phyloP scores from a whole-genome alignment of 2,797 vertebrate genomes.

The Channa striata region DNA sequence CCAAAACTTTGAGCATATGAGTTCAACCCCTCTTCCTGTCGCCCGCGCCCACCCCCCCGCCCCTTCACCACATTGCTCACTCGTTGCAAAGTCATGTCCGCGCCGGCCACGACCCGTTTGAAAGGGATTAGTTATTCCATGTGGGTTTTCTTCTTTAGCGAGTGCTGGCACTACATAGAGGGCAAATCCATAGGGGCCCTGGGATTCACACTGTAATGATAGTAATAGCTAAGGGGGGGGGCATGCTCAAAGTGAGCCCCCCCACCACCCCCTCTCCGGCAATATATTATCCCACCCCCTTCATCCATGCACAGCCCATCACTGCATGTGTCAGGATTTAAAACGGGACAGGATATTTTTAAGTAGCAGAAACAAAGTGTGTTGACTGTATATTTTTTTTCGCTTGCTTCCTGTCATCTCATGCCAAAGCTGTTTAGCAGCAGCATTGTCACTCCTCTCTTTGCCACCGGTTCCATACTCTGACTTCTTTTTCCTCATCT shows the following conservation, averaged over 20 bases:
- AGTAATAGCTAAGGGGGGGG: conserved; percentile 72
- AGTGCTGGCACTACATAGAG: conserved; percentile 76
- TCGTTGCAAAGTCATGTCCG: conserved; percentile 81
- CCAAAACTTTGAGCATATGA: conserved; percentile 78
- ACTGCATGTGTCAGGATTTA: conserved; percentile 77
- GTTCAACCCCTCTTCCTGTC: conserved; percentile 60
- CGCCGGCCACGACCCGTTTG: conserved; percentile 72
- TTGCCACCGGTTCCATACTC: conserved; percentile 71
- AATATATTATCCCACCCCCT: conserved; percentile 62
- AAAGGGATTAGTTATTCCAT: conserved; percentile 81
- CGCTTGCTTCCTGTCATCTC: conserved; percentile 82
- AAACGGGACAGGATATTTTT: conserved; percentile 84
- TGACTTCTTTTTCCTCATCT: conserved; percentile 54
- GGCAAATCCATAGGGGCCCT: conserved; percentile 75
- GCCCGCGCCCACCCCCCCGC: conserved; percentile 21
- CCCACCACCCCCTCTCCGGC: conserved; percentile 38
- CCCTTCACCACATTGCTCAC: conserved; percentile 44
- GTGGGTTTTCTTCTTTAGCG: conserved; percentile 78
- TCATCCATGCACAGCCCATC: conserved; percentile 69
- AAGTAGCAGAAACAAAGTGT: conserved; percentile 82
- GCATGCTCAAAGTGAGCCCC: conserved; percentile 50
- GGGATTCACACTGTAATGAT: conserved; percentile 81
- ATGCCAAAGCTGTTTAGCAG: conserved; percentile 84
- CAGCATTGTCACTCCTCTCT: conserved; percentile 78
- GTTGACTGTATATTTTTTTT: conserved; percentile 83